Evolutionary conservation across 2,113 vertebrate species (phyloP).

Genomic region (Rhizomys pruinosus): DNA sequence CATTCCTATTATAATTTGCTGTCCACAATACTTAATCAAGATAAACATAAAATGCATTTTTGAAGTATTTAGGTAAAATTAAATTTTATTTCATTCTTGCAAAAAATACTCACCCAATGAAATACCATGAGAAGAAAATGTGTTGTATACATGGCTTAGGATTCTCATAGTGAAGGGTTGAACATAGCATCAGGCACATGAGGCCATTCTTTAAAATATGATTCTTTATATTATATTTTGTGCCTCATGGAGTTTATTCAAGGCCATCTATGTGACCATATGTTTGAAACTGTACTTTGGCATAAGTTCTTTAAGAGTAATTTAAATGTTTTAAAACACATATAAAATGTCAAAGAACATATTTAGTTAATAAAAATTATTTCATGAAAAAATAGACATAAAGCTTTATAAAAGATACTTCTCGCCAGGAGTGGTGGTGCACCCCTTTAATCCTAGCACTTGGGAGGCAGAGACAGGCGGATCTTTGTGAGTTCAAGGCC

Average conservation of each 20-base stretch:
- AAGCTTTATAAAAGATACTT: too few species aligned
- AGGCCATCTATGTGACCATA: neutral
- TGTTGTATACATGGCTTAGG: neutral
- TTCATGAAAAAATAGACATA: too few species aligned
- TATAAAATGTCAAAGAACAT: too few species aligned
- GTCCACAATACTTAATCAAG: neutral
- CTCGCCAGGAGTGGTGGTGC: too few species aligned
- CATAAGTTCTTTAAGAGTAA: too few species aligned
- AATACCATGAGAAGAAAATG: neutral
- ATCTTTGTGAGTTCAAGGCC: too few species aligned
- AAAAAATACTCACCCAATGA: neutral
- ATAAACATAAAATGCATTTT: neutral
- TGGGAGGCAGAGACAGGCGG: too few species aligned
- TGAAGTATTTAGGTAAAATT: neutral
- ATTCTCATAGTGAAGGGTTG: neutral
- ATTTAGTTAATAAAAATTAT: too few species aligned
- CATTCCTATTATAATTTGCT: neutral
- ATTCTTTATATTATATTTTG: neutral
- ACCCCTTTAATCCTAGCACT: too few species aligned
- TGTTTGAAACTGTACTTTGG: too few species aligned
- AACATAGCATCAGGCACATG: neutral
- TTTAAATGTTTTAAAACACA: too few species aligned
- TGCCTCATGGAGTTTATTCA: neutral
- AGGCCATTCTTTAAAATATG: neutral
- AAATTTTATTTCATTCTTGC: neutral